A percentile compares a stretch with the other conserved stretches of the same genome.
Evolutionary conservation across 2,113 vertebrate species (phyloP).

Genomic region (Piprites chloris): DNA sequence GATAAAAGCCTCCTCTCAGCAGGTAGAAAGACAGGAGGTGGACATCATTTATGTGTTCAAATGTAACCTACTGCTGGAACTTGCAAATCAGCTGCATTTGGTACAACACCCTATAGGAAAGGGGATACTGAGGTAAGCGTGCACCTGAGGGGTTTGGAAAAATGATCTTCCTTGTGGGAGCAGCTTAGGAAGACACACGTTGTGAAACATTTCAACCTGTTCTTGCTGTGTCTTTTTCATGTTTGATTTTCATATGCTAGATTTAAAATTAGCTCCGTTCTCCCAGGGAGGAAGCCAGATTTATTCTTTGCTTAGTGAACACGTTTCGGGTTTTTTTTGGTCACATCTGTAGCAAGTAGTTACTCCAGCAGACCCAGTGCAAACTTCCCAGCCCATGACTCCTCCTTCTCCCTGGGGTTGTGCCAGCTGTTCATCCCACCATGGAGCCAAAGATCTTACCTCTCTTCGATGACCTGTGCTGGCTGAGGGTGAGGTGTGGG

Average conservation of each 20-base stretch:
- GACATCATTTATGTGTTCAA: background rate
- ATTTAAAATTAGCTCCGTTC: background rate
- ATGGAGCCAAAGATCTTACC: background rate
- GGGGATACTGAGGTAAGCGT: background rate
- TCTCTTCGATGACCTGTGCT: background rate
- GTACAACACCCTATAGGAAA: background rate
- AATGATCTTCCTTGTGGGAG: background rate
- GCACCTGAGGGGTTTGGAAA: background rate
- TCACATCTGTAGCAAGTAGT: background rate
- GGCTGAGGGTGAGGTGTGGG: background rate
- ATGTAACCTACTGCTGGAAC: background rate
- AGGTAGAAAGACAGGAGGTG: background rate
- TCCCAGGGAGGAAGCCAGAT: background rate
- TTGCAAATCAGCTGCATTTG: fast-evolving
- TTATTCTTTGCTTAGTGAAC: background rate
- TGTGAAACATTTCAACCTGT: background rate
- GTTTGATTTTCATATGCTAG: background rate
- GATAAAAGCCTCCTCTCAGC: background rate
- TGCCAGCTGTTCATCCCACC: background rate
- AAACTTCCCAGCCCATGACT: background rate
- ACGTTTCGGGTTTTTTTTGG: background rate
- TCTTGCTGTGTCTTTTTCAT: background rate
- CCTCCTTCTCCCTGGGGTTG: background rate
- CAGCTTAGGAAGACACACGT: background rate
- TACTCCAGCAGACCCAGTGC: background rate